Conservation (phyloP, 2,113 vertebrate species). For the Leptocoma aspasia region DNA sequence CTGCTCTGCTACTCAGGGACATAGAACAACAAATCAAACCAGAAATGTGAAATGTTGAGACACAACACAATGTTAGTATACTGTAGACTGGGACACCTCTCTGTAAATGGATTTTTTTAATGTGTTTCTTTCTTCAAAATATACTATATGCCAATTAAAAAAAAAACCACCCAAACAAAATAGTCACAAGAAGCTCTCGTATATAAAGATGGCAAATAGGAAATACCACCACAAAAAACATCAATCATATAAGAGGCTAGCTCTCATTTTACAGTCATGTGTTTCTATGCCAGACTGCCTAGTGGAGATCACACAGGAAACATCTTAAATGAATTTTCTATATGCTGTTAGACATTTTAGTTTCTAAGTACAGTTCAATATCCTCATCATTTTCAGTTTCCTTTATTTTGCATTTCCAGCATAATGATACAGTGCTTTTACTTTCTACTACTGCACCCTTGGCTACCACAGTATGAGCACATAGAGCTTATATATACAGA, state of each 20-base stretch:
- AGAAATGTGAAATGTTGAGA: neutral
- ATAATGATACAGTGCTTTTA: neutral
- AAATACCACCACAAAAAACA: neutral
- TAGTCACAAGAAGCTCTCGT: neutral
- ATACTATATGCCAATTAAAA: neutral
- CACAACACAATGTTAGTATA: neutral
- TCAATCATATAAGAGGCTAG: neutral
- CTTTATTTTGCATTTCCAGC: neutral
- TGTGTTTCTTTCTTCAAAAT: neutral
- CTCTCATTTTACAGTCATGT: neutral
- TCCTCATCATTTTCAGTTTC: neutral
- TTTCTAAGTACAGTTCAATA: neutral
- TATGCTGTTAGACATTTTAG: neutral
- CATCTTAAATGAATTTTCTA: neutral
- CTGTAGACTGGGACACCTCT: neutral
- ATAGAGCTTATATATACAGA: accelerated
- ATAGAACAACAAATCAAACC: constrained; percentile 5
- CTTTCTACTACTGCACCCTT: neutral
- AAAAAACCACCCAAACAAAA: neutral
- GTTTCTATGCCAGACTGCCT: neutral
- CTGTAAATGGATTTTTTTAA: neutral
- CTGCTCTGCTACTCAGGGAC: constrained; percentile 18
- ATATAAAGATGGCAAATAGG: neutral
- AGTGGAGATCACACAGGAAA: neutral
- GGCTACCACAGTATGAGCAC: neutral